Evolutionary conservation across 2,113 vertebrate species (phyloP), one percentile per base, ranked within the genome.

Genomic region (Gasterosteus nipponicus): DNA sequence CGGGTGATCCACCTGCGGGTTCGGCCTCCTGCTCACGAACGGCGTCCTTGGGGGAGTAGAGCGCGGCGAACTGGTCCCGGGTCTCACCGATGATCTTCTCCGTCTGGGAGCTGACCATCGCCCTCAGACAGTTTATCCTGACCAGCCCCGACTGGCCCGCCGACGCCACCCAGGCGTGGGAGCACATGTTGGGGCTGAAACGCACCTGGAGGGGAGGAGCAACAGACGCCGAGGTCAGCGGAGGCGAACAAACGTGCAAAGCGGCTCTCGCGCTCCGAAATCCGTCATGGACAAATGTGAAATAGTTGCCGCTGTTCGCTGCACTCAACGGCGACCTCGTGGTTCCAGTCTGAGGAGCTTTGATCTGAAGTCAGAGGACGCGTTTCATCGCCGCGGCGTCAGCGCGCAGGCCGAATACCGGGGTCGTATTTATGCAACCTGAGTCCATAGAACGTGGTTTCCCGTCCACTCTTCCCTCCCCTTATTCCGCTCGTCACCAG

Each of bases 151-250:
- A 91, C 92, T 97, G 97, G 16, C 97, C 97, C 0, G 85, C 97
- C 0, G 96, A 96, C 51, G 90, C 90, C 78, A 98, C 59, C 98
- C 98, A 99, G 47, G 88, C 92, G 0, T 95, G 95, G 0, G 94
- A 89, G 80, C 92, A 94, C 93, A 98, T 91, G 93, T 98, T 99
- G 29, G 97, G 96, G 92, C 94, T 98, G 90, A 98, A 96, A 42
- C 97, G 96, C 54, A 98, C 95, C 98, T 99, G 92, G 22, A 56
- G 63, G 76, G 56, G 63, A 80, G 39, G 15, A 82, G 10, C 63
- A 53, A 7, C 35, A 33, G 39, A 46, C 44, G 15, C 4, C 12
- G 46, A 47, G 42, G 42, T 47, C 46, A 47, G 12, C 14, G 14
- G 3, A 46, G 44, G 6, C 12, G 15, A 9, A 15, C 44, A 42